Evolutionary conservation across 2,113 vertebrate species (phyloP).

Genomic region (Grammomys surdaster): DNA sequence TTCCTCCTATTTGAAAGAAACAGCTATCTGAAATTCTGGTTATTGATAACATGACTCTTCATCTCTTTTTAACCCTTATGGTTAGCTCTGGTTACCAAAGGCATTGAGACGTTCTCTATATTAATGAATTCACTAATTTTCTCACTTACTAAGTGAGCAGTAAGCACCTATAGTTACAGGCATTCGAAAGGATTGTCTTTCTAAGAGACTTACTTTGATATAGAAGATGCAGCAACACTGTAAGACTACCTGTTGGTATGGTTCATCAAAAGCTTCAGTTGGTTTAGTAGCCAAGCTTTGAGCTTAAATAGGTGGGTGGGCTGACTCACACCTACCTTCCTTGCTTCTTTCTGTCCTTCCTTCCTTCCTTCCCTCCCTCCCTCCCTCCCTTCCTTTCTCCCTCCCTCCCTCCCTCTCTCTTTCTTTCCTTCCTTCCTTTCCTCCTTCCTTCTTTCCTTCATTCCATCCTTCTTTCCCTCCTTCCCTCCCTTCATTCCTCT

Average conservation of each 20-base stretch:
- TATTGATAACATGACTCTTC: background rate
- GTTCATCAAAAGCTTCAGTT: background rate
- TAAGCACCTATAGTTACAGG: background rate
- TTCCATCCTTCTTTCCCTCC: accelerated
- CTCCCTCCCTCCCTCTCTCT: accelerated
- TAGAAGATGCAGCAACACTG: background rate
- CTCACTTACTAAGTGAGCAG: background rate
- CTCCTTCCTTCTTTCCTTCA: too few relatives aligned
- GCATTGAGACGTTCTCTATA: background rate
- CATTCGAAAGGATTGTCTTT: background rate
- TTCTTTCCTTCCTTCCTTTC: too few relatives aligned
- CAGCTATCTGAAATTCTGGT: background rate
- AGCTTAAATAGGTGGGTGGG: background rate
- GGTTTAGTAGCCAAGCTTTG: background rate
- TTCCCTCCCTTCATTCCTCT: accelerated
- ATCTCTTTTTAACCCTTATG: background rate
- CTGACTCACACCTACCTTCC: background rate
- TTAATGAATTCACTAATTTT: background rate
- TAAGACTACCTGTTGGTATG: background rate
- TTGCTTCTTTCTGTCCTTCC: too few relatives aligned
- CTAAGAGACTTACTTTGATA: background rate
- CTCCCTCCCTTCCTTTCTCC: accelerated
- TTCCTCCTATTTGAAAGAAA: background rate
- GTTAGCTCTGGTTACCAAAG: background rate
- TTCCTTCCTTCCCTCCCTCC: too few relatives aligned